Conservation (phyloP, 2,888 invertebrate genomes). For the Aleiodes testaceus region DNA sequence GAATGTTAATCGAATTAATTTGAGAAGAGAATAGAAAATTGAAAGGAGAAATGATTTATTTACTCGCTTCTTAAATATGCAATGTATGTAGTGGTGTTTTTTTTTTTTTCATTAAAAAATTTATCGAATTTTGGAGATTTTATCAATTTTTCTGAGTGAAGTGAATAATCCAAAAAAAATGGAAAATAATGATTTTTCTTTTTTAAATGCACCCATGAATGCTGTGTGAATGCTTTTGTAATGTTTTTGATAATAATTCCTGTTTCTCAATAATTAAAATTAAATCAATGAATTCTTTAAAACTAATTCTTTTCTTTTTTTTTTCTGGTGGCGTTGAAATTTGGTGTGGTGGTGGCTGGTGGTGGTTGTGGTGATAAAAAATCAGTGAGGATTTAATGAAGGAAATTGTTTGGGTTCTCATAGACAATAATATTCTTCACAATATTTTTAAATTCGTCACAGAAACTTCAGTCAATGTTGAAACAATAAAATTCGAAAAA, state of each 20-base stretch:
- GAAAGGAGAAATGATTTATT: neutral
- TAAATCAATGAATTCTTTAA: neutral
- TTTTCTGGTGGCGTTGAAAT: constrained; percentile 47
- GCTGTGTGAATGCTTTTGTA: constrained; percentile 33
- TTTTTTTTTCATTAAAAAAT: constrained; percentile 1
- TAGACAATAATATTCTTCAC: neutral
- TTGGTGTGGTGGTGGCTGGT: constrained; percentile 54
- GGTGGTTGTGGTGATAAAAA: constrained; percentile 49
- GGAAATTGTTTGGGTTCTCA: constrained; percentile 27
- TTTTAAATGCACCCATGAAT: neutral
- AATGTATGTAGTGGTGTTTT: constrained; percentile 20
- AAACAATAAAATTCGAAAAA: neutral
- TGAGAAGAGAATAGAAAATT: neutral
- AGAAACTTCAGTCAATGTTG: neutral
- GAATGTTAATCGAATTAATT: neutral
- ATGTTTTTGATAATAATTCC: constrained; percentile 10
- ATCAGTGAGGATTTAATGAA: constrained; percentile 45
- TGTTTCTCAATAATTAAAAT: neutral
- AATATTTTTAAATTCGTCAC: too few relatives aligned
- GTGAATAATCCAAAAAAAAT: neutral
- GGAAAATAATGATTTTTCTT: neutral
- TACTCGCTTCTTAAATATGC: constrained; percentile 32
- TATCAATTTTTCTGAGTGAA: neutral
- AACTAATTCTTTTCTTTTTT: neutral
- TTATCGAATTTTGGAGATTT: neutral